Percentiles rank a stretch among this genome's conserved stretches.
Conservation (phyloP, 2,797 vertebrate genomes). For the Halcyon leucocephala region DNA sequence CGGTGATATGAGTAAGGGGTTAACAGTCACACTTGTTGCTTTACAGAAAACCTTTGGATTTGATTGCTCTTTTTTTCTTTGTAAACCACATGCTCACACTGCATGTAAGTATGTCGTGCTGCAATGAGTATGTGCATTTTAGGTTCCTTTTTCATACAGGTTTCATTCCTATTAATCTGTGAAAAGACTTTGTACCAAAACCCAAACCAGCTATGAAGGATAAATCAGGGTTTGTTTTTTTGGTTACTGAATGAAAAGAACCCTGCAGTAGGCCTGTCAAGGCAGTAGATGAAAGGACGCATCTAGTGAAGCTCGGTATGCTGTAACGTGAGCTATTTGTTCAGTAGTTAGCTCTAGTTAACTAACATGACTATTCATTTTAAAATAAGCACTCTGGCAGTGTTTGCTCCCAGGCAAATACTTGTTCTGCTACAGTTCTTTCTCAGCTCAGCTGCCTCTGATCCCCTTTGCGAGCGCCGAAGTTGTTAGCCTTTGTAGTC, state of each 20-base stretch:
- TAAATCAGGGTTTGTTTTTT: not conserved
- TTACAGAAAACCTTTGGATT: not conserved
- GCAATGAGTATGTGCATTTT: not conserved
- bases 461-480: not conserved
- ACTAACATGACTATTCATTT: conserved; percentile 52
- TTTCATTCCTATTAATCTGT: not conserved
- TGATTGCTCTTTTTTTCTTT: not conserved
- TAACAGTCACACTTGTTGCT: accelerated
- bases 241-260: not conserved
- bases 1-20: not conserved
- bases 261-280: not conserved
- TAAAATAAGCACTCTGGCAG: conserved; percentile 36
- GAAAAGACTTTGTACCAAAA: not conserved
- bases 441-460: conserved; percentile 38
- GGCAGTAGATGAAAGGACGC: not conserved
- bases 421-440: conserved; percentile 54
- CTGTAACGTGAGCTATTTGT: conserved; percentile 41
- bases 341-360: conserved; percentile 46
- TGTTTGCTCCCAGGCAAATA: conserved; percentile 63
- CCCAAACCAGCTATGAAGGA: not conserved
- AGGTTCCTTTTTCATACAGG: not conserved
- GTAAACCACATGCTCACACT: not conserved
- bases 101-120: not conserved
- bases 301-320: not conserved
- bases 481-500: conserved; percentile 51